Base-by-base conservation (phyloP, 2,888 invertebrate species). In the Lasioglossum villosulum region DNA sequence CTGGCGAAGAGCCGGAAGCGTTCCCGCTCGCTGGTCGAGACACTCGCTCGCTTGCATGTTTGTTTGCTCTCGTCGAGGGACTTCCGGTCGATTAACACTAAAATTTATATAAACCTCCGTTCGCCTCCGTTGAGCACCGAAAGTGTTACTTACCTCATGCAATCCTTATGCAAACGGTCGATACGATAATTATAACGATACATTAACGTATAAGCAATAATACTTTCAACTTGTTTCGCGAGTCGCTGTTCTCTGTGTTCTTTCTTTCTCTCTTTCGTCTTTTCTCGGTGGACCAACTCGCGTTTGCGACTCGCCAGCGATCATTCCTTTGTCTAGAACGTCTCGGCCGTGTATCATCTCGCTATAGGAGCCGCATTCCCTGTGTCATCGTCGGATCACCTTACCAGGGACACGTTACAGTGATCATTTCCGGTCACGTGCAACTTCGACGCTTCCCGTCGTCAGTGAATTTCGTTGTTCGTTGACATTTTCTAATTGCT, bases 161-260 rank as follows among this genome's bases (percentile, higher is more conserved):
- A 84, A 87, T 78, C 75, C 84, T 91, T 90, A 90, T 86, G 89
- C 87, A 86, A 92, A 91, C 86, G 90, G 89, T 91, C 89, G 90
- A 91, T 92, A 91, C 34, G 66, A 66, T 66, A 48, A 78, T 84
- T 63, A 86, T 86, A 90, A 92, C 89, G 90, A 66, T 66, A 93
- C 91, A 93, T 93, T 92, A 92, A 93, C 93, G 92, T 94, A 90
- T 87, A 94, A 93, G 92, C 91, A 89, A 92, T 94, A 94, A 93
- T 94, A 94, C 94, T 94, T 94, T 94, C 94, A 94, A 94, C 91
- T 90, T 94, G 93, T 94, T 94, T 92, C 80, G 76, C 80, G 75
- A 74, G 78, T 80, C 71, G 63, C 34, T 34, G 30, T 34, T 30
- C 66, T 34, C 23, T 8, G 8, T 68, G 34, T 23, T 68, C 16